Evolutionary conservation across 37 sponge, comb jelly and placozoan genomes (phyloP), one percentile per base, ranked within the genome.

Genomic region (Corticium candelabrum): DNA sequence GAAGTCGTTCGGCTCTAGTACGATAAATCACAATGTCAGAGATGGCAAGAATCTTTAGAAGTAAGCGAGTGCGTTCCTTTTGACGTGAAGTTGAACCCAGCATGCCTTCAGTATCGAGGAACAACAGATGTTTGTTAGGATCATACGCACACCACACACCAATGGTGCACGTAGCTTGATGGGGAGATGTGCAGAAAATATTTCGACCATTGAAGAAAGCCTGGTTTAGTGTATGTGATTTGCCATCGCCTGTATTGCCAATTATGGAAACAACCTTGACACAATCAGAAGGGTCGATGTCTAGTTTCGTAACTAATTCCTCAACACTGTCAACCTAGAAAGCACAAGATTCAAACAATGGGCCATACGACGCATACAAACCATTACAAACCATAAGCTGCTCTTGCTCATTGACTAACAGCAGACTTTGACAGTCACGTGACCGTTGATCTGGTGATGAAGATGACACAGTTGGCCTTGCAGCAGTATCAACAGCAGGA

Each of bases 191-290:
- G 32, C 37, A 68, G 79, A 96, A 96, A 32, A 96, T 87, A 37
- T 88, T 80, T 40, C 39, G 56, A 35, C 93, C 96, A 27, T 70
- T 74, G 77, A 96, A 96, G 84, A 96, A 96, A 37, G 90, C 77
- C 50, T 89, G 90, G 77, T 96, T 96, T 35, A 96, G 82, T 3
- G 93, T 96, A 79, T 87, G 81, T 2, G 90, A 90, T 75, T 96
- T 96, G 7, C 96, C 96, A 81, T 96, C 96, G 30, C 96, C 96
- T 39, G 96, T 96, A 82, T 96, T 96, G 0, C 96, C 96, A 83
- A 96, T 87, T 76, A 96, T 96, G 41, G 93, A 92, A 34, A 96
- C 90, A 21, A 96, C 93, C 74, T 96, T 96, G n/a, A 87, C 77
- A 34, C 85, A 85, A 0, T 71, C 41, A 37, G 84, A 75, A 0